A percentile compares a stretch with the other conserved stretches of the same genome.
Evolutionary conservation across 2,888 invertebrate genomes (phyloP).

Genomic region (Fragum fragum): DNA sequence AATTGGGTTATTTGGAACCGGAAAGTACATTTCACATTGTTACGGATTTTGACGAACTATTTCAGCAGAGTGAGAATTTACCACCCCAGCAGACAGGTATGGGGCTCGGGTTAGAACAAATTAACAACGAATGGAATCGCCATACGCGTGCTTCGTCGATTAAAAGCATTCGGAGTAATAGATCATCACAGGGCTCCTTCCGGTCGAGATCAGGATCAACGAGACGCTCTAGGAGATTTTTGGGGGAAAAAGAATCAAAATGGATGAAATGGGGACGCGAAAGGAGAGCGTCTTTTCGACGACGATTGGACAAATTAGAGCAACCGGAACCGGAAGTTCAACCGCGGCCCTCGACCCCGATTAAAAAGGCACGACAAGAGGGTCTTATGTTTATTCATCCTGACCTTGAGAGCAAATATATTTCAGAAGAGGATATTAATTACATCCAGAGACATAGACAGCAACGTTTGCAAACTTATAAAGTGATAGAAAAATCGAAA

Average conservation of each 20-base stretch:
- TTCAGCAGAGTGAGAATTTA: constrained; percentile 61
- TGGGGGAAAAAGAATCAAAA: constrained; percentile 70
- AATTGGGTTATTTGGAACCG: constrained; percentile 41
- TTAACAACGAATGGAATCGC: constrained; percentile 75
- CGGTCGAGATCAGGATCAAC: constrained; percentile 76
- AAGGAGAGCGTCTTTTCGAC: constrained; percentile 81
- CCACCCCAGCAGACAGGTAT: constrained; percentile 50
- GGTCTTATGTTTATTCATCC: constrained; percentile 82
- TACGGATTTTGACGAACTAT: constrained; percentile 71
- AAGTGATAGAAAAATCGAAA: constrained; percentile 80
- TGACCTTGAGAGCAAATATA: constrained; percentile 79
- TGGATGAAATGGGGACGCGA: constrained; percentile 82
- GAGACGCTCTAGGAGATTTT: constrained; percentile 74
- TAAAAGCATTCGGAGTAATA: constrained; percentile 49
- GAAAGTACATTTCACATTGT: constrained; percentile 47
- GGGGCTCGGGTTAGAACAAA: constrained; percentile 71
- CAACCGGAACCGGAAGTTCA: constrained; percentile 73
- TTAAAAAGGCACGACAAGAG: constrained; percentile 84
- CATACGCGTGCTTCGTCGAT: constrained; percentile 65
- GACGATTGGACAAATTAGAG: constrained; percentile 79
- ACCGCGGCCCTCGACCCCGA: constrained; percentile 84
- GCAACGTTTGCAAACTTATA: constrained; percentile 77
- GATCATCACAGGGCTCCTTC: constrained; percentile 73
- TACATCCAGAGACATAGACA: constrained; percentile 79
- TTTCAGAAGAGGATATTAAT: constrained; percentile 81